Evolutionary conservation across 2,113 vertebrate species (phyloP).

Genomic region (Acinonyx jubatus): DNA sequence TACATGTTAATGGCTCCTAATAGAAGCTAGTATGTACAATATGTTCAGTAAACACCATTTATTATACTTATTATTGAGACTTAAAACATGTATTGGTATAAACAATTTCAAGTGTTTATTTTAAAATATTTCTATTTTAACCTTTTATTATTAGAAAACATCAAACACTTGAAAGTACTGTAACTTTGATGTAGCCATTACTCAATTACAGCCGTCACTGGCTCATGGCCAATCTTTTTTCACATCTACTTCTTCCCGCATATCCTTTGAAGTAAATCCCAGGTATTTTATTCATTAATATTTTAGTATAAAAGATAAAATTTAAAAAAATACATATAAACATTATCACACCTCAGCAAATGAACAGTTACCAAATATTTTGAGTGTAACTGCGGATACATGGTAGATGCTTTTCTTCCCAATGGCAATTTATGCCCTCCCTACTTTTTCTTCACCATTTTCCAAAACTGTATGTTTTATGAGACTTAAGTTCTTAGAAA

Average conservation of each 20-base stretch:
- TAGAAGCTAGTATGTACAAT: neutral
- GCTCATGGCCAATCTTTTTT: neutral
- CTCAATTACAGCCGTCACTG: neutral
- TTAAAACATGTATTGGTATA: neutral
- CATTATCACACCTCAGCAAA: neutral
- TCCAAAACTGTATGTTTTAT: neutral
- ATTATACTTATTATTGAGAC: neutral
- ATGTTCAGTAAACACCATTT: neutral
- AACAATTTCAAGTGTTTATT: neutral
- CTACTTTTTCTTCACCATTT: neutral
- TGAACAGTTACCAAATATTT: conserved; percentile 5
- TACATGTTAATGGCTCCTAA: neutral
- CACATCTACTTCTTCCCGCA: neutral
- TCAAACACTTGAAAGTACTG: neutral
- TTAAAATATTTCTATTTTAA: neutral
- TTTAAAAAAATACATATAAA: neutral
- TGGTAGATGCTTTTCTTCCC: neutral
- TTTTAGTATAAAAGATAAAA: conserved; percentile 10
- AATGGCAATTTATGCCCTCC: neutral
- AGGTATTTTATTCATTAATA: neutral
- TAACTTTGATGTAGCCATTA: neutral
- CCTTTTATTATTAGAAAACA: neutral
- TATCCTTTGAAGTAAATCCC: neutral
- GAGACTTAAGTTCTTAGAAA: neutral
- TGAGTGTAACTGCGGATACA: neutral